Conservation (phyloP, 92 coral and sea anemone genomes). For the Muricea muricata region DNA sequence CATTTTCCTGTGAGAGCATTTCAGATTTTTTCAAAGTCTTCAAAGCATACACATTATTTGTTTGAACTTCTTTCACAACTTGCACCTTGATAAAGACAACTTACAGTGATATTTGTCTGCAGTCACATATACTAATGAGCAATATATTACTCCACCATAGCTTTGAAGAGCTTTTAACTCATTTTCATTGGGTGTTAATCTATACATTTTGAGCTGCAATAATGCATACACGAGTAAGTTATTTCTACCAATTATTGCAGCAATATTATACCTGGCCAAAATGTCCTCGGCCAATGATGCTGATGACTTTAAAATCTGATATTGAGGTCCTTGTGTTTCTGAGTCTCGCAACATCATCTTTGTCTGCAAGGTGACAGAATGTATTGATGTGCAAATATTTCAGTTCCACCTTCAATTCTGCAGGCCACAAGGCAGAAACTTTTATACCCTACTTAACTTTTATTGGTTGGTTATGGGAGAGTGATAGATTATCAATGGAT, state of each 20-base stretch:
- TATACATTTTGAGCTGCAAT: no score
- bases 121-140: background rate
- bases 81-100: conserved; percentile 70
- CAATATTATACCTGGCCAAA: conserved; percentile 87
- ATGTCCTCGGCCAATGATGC: conserved; percentile 96
- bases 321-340: conserved; percentile 45
- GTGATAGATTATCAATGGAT: no score
- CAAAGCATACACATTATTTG: conserved; percentile 93
- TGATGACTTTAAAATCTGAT: conserved; percentile 83
- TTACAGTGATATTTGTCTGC: background rate
- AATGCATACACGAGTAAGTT: no score
- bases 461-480: no score
- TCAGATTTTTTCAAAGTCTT: conserved; percentile 93
- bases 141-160: no score
- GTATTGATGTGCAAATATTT: no score
- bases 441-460: no score
- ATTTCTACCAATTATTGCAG: no score
- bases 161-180: background rate
- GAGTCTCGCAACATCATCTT: conserved; percentile 4
- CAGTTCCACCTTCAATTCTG: no score
- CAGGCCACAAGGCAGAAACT: no score
- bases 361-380: background rate
- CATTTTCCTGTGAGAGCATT: conserved; percentile 96
- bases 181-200: background rate
- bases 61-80: conserved; percentile 91